Conservation (phyloP, 2,888 invertebrate species). For the Polymixis lichenea region DNA sequence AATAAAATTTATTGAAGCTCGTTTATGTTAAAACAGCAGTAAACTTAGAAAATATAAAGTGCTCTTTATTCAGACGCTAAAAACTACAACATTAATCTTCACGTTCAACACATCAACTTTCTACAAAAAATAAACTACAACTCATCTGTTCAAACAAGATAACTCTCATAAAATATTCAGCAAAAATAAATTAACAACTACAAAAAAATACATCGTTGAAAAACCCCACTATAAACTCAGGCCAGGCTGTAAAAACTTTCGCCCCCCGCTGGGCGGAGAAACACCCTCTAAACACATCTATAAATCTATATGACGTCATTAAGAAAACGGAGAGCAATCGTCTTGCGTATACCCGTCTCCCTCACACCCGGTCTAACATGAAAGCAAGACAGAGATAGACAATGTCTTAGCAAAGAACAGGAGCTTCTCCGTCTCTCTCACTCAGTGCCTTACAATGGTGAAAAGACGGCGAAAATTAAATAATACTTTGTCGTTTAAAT, state of each 20-base stretch:
- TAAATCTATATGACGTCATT: constrained; percentile 90
- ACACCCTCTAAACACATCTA: constrained; percentile 82
- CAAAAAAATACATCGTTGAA: constrained; percentile 61
- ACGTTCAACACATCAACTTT: not conserved
- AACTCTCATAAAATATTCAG: constrained; percentile 33
- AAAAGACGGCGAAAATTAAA: constrained; percentile 90
- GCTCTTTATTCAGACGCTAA: not conserved
- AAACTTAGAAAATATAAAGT: not conserved
- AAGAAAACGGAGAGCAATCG: constrained; percentile 86
- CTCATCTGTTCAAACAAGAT: constrained; percentile 41
- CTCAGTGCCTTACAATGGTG: constrained; percentile 88
- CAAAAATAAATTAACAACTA: constrained; percentile 40
- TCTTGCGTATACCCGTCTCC: constrained; percentile 85
- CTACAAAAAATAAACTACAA: constrained; percentile 6
- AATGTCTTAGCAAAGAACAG: constrained; percentile 84
- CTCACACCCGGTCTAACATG: constrained; percentile 74
- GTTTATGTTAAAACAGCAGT: not conserved
- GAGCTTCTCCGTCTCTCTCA: constrained; percentile 74
- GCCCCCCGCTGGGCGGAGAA: constrained; percentile 74
- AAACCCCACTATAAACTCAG: constrained; percentile 78
- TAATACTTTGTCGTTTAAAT: constrained; percentile 90
- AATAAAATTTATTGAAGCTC: not conserved
- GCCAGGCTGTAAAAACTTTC: constrained; percentile 82
- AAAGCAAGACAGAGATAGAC: constrained; percentile 72
- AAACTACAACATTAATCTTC: not conserved